Evolutionary conservation across 2,888 invertebrate genomes (phyloP).

Genomic region (Formica aserva): DNA sequence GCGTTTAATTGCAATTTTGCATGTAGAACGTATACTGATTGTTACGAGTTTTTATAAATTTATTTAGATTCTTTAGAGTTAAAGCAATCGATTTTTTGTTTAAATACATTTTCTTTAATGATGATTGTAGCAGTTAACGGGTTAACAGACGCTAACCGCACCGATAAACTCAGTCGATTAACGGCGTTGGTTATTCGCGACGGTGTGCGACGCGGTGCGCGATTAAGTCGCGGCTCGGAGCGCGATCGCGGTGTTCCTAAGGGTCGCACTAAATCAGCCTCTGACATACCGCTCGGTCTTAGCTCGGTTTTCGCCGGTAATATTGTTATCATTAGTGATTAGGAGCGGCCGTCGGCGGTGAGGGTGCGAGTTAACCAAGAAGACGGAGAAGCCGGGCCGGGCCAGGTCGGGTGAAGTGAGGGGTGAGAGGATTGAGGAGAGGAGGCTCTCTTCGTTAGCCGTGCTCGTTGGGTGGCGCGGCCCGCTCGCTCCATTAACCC

Average conservation of each 20-base stretch:
- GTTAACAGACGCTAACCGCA: slow-evolving; percentile 33
- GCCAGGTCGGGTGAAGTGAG: slow-evolving; percentile 13
- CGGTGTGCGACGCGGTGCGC: slow-evolving; percentile 25
- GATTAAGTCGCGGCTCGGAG: slow-evolving; percentile 38
- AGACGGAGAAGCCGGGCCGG: slow-evolving; percentile 54
- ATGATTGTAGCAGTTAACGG: not conserved
- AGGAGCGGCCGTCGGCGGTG: slow-evolving; percentile 64
- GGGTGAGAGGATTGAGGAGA: slow-evolving; percentile 15
- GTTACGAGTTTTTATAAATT: not conserved
- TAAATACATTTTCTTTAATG: not conserved
- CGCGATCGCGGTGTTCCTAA: slow-evolving; percentile 49
- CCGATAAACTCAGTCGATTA: slow-evolving; percentile 45
- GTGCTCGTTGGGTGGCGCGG: slow-evolving; percentile 63
- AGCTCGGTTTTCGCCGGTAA: slow-evolving; percentile 71
- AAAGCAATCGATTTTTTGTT: not conserved
- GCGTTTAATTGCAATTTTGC: not conserved
- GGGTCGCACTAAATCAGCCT: slow-evolving; percentile 73
- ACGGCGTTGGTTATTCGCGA: slow-evolving; percentile 46
- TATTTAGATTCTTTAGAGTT: not conserved
- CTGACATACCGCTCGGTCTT: slow-evolving; percentile 74
- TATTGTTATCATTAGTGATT: slow-evolving; percentile 81
- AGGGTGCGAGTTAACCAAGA: slow-evolving; percentile 53
- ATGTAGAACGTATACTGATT: not conserved
- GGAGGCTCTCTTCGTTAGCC: slow-evolving; percentile 61
- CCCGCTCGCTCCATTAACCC: slow-evolving; percentile 83